Percentiles rank a stretch among this genome's conserved stretches.
phyloP scores from a whole-genome alignment of 92 coral and sea anemone genomes.

The Galaxea fascicularis region DNA sequence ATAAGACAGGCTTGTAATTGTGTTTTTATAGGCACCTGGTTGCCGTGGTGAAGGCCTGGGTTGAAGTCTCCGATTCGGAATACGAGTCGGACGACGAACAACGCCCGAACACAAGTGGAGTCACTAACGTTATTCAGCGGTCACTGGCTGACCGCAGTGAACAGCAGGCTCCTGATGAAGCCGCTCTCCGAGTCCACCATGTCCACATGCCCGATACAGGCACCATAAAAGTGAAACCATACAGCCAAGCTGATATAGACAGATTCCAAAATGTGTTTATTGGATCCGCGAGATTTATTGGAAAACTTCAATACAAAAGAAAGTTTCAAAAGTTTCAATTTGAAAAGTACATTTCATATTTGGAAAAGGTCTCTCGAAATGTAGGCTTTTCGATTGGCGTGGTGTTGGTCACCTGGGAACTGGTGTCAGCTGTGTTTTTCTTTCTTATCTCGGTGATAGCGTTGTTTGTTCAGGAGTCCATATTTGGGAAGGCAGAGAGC shows the following conservation, averaged over 20 bases:
- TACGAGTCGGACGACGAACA: conserved; percentile 71
- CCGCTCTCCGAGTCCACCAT: conserved; percentile 43
- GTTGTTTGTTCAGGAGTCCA: conserved; percentile 87
- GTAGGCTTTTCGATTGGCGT: conserved; percentile 84
- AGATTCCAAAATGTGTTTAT: conserved; percentile 42
- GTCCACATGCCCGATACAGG: conserved; percentile 58
- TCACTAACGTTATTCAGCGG: background rate
- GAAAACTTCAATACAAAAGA: conserved; percentile 61
- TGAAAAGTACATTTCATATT: conserved; percentile 82
- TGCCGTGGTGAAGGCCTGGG: conserved; percentile 89
- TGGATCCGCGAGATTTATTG: conserved; percentile 73
- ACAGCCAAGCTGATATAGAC: conserved; percentile 5
- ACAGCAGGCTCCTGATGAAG: conserved; percentile 12
- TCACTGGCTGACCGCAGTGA: background rate
- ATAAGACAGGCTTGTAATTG: too few relatives aligned
- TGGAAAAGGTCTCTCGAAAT: conserved; percentile 71
- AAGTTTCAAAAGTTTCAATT: conserved; percentile 69
- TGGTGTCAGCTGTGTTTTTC: conserved; percentile 80
- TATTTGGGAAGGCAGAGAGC: conserved; percentile 78
- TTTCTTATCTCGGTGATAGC: conserved; percentile 83
- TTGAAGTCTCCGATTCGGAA: conserved; percentile 83
- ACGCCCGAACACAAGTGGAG: background rate
- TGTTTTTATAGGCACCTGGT: conserved; percentile 64
- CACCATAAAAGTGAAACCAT: conserved; percentile 30
- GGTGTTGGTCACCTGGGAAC: conserved; percentile 86